Percentiles rank a stretch among this genome's conserved stretches.
These are phyloP conservation scores for Sterna hirundo DNA, from an alignment of 2,113 vertebrate genomes.

Conservation along the genomic window DNA sequence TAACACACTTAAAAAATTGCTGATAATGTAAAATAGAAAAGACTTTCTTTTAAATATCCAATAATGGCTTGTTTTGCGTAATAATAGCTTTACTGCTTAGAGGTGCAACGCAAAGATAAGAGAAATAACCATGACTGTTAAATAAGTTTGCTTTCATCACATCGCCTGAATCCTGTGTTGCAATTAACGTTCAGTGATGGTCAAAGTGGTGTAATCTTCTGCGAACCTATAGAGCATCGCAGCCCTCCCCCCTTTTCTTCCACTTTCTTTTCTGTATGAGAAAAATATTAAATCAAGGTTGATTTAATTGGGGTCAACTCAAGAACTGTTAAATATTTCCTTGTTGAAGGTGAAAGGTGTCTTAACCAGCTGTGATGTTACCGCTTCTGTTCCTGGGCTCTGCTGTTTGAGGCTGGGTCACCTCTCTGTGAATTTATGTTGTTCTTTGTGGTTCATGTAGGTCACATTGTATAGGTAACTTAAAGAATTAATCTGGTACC, in stretches of 20 bases:
- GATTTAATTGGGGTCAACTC: neutral
- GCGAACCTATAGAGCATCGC: neutral
- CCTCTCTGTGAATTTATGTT: neutral
- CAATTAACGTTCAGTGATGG: neutral
- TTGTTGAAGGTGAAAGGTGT: neutral
- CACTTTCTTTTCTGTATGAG: neutral
- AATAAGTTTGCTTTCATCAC: neutral
- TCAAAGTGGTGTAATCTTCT: neutral
- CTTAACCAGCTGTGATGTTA: neutral
- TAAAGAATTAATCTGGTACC: neutral
- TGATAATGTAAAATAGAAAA: neutral
- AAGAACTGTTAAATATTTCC: neutral
- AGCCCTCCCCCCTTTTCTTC: neutral
- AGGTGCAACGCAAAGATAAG: neutral
- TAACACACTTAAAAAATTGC: neutral
- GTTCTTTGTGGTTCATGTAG: neutral
- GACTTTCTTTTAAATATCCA: neutral
- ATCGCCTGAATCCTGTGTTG: neutral
- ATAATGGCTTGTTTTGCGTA: neutral
- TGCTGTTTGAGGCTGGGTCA: neutral
- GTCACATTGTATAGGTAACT: neutral
- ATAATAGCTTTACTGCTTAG: neutral
- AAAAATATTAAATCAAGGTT: neutral
- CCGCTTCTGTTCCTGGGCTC: neutral
- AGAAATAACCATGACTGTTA: neutral